Percentiles rank a stretch among this genome's conserved stretches.
phyloP scores from a whole-genome alignment of 2,888 invertebrate genomes.

The Autographa pulchrina region DNA sequence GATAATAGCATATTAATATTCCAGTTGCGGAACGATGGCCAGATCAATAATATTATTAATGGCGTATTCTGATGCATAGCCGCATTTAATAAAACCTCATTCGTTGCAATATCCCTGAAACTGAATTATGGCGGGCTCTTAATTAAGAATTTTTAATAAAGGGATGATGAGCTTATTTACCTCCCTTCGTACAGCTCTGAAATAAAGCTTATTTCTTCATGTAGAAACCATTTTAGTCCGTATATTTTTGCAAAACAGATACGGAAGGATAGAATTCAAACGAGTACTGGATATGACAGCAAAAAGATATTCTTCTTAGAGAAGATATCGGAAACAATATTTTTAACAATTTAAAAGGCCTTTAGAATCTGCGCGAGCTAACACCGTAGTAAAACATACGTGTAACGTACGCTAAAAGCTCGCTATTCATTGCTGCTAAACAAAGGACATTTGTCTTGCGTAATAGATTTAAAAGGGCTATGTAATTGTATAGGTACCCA shows the following conservation, averaged over 20 bases:
- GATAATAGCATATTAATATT: conserved; percentile 29
- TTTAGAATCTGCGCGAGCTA: not conserved
- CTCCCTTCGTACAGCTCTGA: not conserved
- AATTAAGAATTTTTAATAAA: conserved; percentile 1
- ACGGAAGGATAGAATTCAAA: not conserved
- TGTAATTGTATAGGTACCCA: conserved; percentile 46
- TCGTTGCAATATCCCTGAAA: not conserved
- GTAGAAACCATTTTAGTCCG: not conserved
- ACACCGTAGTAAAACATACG: not conserved
- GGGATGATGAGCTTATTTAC: not conserved
- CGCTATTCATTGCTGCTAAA: conserved; percentile 32
- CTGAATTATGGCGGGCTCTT: not conserved
- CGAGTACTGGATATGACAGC: not conserved
- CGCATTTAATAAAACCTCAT: not conserved
- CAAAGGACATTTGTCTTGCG: conserved; percentile 40
- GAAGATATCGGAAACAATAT: not conserved
- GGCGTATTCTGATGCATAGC: conserved; percentile 11
- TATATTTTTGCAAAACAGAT: not conserved
- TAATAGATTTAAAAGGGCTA: conserved; percentile 51
- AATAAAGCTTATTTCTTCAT: not conserved
- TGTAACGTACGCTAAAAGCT: conserved; percentile 4
- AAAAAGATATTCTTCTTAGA: not conserved
- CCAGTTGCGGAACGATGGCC: conserved; percentile 13
- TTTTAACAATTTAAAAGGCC: not conserved
- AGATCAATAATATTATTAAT: conserved; percentile 29